Percentiles rank a stretch among this genome's conserved stretches.
Evolutionary conservation across 2,113 vertebrate species (phyloP).

Genomic region (Ceyx melanurus): DNA sequence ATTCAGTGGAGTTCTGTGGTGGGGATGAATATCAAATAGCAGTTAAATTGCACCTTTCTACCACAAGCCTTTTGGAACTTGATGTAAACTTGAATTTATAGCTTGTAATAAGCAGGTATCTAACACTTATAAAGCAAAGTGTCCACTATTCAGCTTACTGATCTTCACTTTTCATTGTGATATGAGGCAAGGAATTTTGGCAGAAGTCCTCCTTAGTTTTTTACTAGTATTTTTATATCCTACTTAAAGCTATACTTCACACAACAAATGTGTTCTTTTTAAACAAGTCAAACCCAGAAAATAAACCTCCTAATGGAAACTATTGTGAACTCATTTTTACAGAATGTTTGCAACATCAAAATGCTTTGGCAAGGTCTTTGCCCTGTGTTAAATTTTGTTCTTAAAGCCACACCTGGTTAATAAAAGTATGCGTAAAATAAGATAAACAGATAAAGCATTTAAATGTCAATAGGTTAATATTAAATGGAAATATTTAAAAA

Average conservation of each 20-base stretch:
- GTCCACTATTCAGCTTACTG: neutral
- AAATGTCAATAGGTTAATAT: neutral
- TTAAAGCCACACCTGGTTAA: neutral
- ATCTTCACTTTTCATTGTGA: neutral
- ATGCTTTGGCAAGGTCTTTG: neutral
- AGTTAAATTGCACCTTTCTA: neutral
- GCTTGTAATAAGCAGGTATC: neutral
- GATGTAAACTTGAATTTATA: neutral
- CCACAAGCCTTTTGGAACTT: neutral
- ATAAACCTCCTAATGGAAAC: neutral
- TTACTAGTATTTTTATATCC: neutral
- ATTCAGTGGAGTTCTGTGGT: neutral
- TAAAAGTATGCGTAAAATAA: neutral
- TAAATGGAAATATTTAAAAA: neutral
- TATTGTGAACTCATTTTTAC: neutral
- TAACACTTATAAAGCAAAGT: neutral
- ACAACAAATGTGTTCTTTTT: neutral
- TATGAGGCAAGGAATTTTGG: neutral
- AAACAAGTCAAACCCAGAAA: neutral
- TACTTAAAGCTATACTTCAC: neutral
- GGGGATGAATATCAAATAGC: neutral
- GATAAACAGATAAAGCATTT: neutral
- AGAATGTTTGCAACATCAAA: neutral
- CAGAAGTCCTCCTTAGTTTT: neutral
- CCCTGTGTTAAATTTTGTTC: neutral